Evolutionary conservation across 2,113 vertebrate species (phyloP), one percentile per base, ranked within the genome.

Genomic region (Tragulus kanchil): DNA sequence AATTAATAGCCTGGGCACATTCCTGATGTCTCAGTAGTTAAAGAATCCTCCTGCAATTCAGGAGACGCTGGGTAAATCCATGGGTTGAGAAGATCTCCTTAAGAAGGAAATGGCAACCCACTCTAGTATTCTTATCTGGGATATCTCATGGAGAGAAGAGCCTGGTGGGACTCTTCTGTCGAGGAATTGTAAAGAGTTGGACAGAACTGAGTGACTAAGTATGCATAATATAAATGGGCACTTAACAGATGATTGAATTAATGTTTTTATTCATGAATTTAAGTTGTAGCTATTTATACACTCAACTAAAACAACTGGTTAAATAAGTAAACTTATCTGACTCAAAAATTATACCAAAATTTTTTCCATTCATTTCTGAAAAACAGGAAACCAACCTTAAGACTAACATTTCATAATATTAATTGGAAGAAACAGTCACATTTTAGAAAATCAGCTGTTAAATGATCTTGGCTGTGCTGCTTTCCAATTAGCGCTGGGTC

Each of bases 351-450:
- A 3, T 52, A 97, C 90, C 92, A 96, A 94, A 52, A 59, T 94
- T 94, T 97, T 81, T 78, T 95, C 48, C 28, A 85, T 96, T 93
- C 14, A 93, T 95, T 98, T 93, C 73, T 65, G 36, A 73, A 89
- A 86, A 97, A 98, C 48, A 92, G 64, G 82, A 92, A 84, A 92
- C 21, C 92, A 97, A 94, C 94, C 64, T 95, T 67, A 94, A 97
- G 91, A 59, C 11, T 97, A 79, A 90, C 45, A 90, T 96, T 97
- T 95, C 54, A 16, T 97, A 98, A 97, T 89, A 17, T 83, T 98
- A 98, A 97, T 97, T 97, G 94, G 97, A 98, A 98, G 4, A 73
- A 97, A 94, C 89, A 97, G 94, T 95, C 73, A 90, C 69, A 97
- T 97, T 94, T 89, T 89, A 97, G 94, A 77, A 98, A 98, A 96